Conservation (phyloP, 2,113 vertebrate genomes). For the Bucco capensis region DNA sequence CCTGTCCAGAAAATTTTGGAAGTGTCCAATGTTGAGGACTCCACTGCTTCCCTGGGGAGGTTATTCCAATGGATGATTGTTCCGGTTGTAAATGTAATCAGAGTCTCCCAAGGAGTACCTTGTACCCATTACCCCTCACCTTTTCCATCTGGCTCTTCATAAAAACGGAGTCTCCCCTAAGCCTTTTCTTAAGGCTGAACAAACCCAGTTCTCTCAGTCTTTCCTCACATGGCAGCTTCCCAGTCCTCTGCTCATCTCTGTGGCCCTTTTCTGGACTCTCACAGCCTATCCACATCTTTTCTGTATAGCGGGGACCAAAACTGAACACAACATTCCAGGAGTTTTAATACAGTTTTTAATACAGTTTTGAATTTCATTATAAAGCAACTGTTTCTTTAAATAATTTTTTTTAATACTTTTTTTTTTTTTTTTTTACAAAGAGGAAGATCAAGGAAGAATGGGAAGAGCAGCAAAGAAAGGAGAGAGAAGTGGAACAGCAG, state of each 20-base stretch:
- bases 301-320: neutral
- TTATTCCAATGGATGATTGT: neutral
- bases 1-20: neutral
- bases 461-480: conserved; percentile 89
- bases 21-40: neutral
- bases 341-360: neutral
- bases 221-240: no score
- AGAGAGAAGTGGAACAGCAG: conserved; percentile 81
- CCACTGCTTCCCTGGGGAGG: neutral
- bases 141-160: neutral
- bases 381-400: neutral
- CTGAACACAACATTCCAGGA: neutral
- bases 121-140: neutral
- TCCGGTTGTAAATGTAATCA: neutral
- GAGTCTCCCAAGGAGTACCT: neutral
- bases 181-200: neutral
- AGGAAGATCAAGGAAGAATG: conserved; percentile 92
- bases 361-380: neutral
- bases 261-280: neutral
- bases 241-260: neutral
- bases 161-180: neutral
- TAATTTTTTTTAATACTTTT: neutral
- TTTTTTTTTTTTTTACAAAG: conserved; percentile 65
- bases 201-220: neutral
- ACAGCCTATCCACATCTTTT: neutral